A percentile compares a stretch with the other conserved stretches of the same genome.
Conservation (phyloP, 1,140 invertebrate genomes). For the Ladona fulva region DNA sequence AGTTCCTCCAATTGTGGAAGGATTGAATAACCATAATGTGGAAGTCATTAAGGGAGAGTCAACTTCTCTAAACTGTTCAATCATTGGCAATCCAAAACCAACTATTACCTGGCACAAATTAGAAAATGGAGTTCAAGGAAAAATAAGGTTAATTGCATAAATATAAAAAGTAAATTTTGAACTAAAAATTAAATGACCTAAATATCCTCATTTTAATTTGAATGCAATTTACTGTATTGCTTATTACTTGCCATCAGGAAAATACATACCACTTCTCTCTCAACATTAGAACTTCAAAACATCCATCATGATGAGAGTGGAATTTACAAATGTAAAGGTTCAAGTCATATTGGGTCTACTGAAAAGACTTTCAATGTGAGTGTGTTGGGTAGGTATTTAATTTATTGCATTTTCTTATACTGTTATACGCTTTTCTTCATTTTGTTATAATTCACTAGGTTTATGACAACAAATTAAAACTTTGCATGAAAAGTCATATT, state of each 20-base stretch:
- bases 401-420: not conserved
- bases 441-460: too few species aligned
- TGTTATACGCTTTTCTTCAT: too few species aligned
- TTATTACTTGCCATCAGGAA: not conserved
- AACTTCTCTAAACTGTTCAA: slow-evolving; percentile 22
- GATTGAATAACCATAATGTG: slow-evolving; percentile 17
- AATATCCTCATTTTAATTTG: too few species aligned
- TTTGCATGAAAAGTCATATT: too few species aligned
- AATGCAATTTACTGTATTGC: not conserved
- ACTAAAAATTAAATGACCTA: too few species aligned
- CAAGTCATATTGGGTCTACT: slow-evolving; percentile 2
- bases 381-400: slow-evolving; percentile 10
- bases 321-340: slow-evolving; percentile 6
- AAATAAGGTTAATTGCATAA: slow-evolving; percentile 15
- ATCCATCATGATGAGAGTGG: slow-evolving; percentile 2
- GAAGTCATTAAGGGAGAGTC: slow-evolving; percentile 22
- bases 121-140: slow-evolving; percentile 5
- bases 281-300: not conserved
- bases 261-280: not conserved
- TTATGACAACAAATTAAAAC: too few species aligned
- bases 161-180: not conserved
- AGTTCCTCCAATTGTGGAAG: slow-evolving; percentile 25
- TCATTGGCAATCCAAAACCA: slow-evolving; percentile 25
- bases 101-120: slow-evolving; percentile 22
- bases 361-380: slow-evolving; percentile 12